Base-by-base conservation (phyloP, 2,113 vertebrate species). In the Butorides virescens region DNA sequence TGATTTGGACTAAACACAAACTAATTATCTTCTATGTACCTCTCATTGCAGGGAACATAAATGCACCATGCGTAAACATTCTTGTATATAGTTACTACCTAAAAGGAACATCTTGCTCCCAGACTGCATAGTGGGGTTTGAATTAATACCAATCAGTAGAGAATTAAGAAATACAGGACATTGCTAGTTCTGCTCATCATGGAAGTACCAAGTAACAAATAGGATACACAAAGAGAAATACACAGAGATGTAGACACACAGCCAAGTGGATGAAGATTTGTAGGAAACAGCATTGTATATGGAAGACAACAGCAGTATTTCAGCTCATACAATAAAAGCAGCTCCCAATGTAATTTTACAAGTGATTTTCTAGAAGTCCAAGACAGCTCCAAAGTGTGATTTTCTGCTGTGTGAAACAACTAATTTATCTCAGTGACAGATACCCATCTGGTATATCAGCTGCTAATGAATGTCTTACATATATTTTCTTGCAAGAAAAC, bases 371-470 rank as follows among this genome's bases (percentile, higher is more conserved):
- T 62, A 65, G 74, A 8, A 70, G 66, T 72, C 29, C 58, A 95
- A 59, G 50, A 17, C 11, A 4, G 32, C 63, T 90, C 15, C 63
- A 32, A 29, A 65, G 32, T 46, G 20, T 66, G 44, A 71, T 85
- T 76, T 79, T 96, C 34, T 76, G 80, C 55, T 85, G 32, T 68
- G 42, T 62, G 56, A 85, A 92, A 65, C 20, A 95, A 44, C 26
- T 67, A 18, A 37, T 87, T 59, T 82, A 23, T 78, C 36, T 67
- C 49, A 22, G 39, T 66, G 53, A 44, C 6, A 67, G 80, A 53
- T 29, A 9, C 27, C 49, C 13, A 19, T 82, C 58, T 86, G 62
- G 46, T 79, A 82, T 22, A 46, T 21, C n/a, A 79, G 46, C 44
- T 68, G 65, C 79, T 76, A 73, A 62, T 37, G 79, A 85, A 82